Conservation (phyloP, 2,888 invertebrate species). For the Strigamia crassipes region DNA sequence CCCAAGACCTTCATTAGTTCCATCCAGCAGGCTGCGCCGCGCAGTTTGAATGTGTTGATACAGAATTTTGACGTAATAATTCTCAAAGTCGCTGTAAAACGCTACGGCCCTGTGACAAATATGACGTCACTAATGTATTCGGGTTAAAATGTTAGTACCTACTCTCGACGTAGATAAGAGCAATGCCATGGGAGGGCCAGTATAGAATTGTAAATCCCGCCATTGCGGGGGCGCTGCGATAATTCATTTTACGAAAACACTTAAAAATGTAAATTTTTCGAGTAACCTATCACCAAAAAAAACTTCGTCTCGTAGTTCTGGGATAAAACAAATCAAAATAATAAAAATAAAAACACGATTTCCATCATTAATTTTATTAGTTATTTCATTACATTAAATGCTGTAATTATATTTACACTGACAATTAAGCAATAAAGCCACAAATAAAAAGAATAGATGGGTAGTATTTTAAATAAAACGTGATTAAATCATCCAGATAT, state of each 20-base stretch:
- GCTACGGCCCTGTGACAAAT: not conserved
- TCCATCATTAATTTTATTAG: not conserved
- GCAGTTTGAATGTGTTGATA: conserved; percentile 5
- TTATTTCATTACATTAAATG: not conserved
- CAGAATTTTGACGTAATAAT: not conserved
- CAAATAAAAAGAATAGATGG: not conserved
- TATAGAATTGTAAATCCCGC: not conserved
- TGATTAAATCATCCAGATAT: not conserved
- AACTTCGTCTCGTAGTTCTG: too few species aligned
- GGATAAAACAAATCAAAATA: not conserved
- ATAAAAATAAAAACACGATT: not conserved
- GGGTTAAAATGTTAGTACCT: not conserved
- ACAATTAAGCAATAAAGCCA: not conserved
- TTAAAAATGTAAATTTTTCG: not conserved
- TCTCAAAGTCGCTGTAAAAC: not conserved
- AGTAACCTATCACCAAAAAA: not conserved
- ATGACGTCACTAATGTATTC: not conserved
- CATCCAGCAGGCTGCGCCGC: conserved; percentile 5
- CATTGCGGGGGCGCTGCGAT: not conserved
- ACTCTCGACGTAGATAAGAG: not conserved
- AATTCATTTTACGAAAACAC: too few species aligned
- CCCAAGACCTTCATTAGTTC: conserved; percentile 20
- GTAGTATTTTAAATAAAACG: not conserved
- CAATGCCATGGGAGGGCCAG: not conserved
- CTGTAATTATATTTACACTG: not conserved